Conservation (phyloP, 2,113 vertebrate species). For the Ginglymostoma cirratum region DNA sequence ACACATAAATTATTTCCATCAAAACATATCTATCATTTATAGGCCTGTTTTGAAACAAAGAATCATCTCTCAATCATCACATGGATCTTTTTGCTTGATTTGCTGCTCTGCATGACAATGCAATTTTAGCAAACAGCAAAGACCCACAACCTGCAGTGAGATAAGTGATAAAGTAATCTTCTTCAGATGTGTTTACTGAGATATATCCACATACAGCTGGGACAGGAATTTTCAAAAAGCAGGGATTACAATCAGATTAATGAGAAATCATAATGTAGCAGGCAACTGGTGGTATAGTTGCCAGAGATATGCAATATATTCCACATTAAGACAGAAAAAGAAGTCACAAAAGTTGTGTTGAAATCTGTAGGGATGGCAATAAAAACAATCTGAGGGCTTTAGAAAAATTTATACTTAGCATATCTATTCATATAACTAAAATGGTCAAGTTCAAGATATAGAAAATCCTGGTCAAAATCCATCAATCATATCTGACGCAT, state of each 20-base stretch:
- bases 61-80: background rate
- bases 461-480: background rate
- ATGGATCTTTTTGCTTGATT: background rate
- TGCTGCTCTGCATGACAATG: background rate
- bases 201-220: too few species aligned
- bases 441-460: background rate
- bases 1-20: background rate
- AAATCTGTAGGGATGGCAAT: background rate
- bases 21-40: background rate
- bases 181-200: background rate
- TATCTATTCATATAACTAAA: background rate
- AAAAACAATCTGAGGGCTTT: background rate
- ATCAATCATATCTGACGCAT: background rate
- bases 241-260: background rate
- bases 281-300: background rate
- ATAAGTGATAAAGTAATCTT: background rate
- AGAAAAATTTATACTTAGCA: background rate
- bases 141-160: background rate
- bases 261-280: background rate
- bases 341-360: background rate
- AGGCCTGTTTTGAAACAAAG: background rate
- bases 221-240: background rate
- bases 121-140: background rate
- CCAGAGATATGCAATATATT: background rate
- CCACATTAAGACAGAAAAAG: background rate